Base-by-base conservation (phyloP, 1,140 invertebrate species). In the Helicoverpa armigera region DNA sequence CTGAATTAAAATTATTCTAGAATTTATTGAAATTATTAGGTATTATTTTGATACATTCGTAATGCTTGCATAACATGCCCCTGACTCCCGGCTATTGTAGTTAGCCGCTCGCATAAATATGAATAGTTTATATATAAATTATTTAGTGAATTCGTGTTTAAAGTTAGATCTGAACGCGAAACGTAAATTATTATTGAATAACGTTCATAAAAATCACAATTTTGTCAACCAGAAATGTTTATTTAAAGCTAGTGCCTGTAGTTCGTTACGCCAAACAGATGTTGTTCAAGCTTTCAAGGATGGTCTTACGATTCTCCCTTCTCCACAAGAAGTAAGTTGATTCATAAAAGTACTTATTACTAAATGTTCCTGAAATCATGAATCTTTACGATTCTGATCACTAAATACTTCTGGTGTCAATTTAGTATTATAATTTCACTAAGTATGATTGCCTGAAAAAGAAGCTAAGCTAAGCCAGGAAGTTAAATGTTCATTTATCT, bases 321-420 rank as follows among this genome's bases (percentile, higher is more conserved):
- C 92, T 35, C 91, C 92, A 16, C 90, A 94, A 88, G 91, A 93
- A 86, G 91, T 94, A 88, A 88, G 90, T 84, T 13, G 89, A 73
- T 75, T 76, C 35, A 50, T 43, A 43, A 23, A 23, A 43, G 35
- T 43, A 7, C 5, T 43, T 43, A 9, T 9, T 7, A 43, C 9
- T 1, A 23, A 23, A 23, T 43, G 35, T 43, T 43, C 3, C 35
- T 43, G 4, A 43, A 9, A 43, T 43, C 35, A 43, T 43, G 35
- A 43, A 43, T 43, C 9, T 43, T 43, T 43, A 9, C 9, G 9
- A 43, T 5, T 43, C 35, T 43, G 35, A 9, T 43, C 5, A 9
- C 1, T 43, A 43, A 43, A 9, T 43, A 43, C 5, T 9, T 43
- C 35, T 43, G 35, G 3, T 35, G 35, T 43, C 35, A 43, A 43